Conservation (phyloP, 2,797 vertebrate genomes). For the Notamacropus eugenii region DNA sequence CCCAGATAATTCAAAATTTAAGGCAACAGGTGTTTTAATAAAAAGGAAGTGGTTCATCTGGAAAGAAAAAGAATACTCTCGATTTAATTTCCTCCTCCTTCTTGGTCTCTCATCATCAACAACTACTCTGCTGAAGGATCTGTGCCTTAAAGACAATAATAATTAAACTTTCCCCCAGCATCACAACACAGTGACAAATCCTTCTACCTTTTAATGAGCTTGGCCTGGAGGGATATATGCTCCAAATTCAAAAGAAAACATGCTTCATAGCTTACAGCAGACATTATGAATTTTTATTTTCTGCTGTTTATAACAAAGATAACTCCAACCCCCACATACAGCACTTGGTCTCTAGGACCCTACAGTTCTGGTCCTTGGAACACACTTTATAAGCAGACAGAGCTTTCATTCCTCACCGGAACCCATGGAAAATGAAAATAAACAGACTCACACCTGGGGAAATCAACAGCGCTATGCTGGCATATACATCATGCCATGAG, state of each 20-base stretch:
- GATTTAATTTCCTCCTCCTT: not conserved
- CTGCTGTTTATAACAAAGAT: slow-evolving; percentile 33
- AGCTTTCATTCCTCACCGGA: not conserved
- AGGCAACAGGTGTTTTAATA: not conserved
- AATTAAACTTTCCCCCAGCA: slow-evolving; percentile 32
- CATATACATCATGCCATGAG: slow-evolving; percentile 24
- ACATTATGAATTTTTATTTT: slow-evolving; percentile 50
- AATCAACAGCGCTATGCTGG: slow-evolving; percentile 13
- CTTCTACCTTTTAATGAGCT: not conserved
- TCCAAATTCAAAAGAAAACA: slow-evolving; percentile 28
- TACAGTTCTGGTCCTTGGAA: not conserved
- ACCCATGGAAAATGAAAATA: slow-evolving; percentile 31
- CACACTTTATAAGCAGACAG: slow-evolving; percentile 5
- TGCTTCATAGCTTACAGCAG: slow-evolving; percentile 38
- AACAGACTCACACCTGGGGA: slow-evolving; percentile 25
- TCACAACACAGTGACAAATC: not conserved
- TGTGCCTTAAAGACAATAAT: slow-evolving; percentile 50
- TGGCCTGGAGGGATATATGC: slow-evolving; percentile 1
- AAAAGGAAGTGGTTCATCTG: not conserved
- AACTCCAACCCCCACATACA: not conserved
- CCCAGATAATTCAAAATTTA: slow-evolving; percentile 31
- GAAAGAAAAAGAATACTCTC: not conserved
- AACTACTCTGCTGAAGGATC: slow-evolving; percentile 20
- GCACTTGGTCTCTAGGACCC: not conserved
- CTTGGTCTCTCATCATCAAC: not conserved